Evolutionary conservation across 92 coral and sea anemone genomes (phyloP).

Genomic region (Meandrina meandrites): DNA sequence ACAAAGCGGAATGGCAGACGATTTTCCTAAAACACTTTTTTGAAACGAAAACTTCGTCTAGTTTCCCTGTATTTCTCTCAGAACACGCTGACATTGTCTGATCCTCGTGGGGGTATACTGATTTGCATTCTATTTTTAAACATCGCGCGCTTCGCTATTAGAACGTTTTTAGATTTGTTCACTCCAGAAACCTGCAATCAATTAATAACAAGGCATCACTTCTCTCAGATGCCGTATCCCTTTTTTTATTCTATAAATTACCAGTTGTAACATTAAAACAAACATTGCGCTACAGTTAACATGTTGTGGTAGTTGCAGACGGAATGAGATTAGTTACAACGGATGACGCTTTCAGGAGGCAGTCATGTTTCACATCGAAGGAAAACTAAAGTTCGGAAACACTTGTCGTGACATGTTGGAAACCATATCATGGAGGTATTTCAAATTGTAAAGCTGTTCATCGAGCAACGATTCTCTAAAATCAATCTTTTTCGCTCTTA

Average conservation of each 20-base stretch:
- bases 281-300: constrained; percentile 8
- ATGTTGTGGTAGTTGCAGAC: not conserved
- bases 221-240: not conserved
- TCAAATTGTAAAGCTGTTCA: not conserved
- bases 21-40: too few species aligned
- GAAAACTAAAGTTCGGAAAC: not conserved
- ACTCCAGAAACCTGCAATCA: not conserved
- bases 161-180: not conserved
- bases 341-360: not conserved
- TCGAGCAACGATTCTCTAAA: not conserved
- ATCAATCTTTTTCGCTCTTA: not conserved
- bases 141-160: too few species aligned
- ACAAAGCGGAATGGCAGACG: too few species aligned
- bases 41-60: too few species aligned
- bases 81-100: too few species aligned
- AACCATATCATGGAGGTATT: not conserved
- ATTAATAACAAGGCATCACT: not conserved
- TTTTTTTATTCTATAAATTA: constrained; percentile 34
- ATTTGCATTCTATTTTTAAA: too few species aligned
- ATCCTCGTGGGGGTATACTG: too few species aligned
- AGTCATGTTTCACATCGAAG: not conserved
- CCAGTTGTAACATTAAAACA: constrained; percentile 13
- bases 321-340: constrained; percentile 21
- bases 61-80: too few species aligned
- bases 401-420: not conserved